phyloP scores from a whole-genome alignment of 2,797 vertebrate species.

The Lateolabrax maculatus region DNA sequence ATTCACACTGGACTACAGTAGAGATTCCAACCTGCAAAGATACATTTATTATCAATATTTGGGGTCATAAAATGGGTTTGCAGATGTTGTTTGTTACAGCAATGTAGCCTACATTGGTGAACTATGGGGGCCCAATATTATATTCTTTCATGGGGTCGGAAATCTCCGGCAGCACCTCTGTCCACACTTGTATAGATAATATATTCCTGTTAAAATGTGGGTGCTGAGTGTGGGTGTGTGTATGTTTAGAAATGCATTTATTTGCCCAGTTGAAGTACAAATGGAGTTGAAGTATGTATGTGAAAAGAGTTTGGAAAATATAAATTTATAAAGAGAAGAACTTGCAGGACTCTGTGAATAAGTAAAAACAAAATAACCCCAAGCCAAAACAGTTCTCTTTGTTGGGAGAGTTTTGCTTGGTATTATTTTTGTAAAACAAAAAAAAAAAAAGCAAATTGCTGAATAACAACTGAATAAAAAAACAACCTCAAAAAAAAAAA shows the following conservation, averaged over 20 bases:
- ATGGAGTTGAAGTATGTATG: background rate
- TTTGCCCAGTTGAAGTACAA: background rate
- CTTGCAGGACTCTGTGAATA: background rate
- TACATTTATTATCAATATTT: too few species aligned
- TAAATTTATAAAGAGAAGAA: background rate
- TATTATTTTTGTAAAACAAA: slow-evolving; percentile 1
- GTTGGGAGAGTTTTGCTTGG: background rate
- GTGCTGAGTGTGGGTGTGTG: background rate
- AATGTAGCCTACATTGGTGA: too few species aligned
- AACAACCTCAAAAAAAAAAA: background rate
- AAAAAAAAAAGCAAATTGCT: background rate
- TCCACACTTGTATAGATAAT: too few species aligned
- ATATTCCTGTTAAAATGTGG: background rate
- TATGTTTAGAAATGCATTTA: background rate
- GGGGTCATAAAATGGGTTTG: too few species aligned
- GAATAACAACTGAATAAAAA: slow-evolving; percentile 26
- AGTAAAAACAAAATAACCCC: background rate
- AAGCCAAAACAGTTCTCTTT: background rate
- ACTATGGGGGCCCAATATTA: too few species aligned
- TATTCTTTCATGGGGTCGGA: too few species aligned
- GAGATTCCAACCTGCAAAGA: too few species aligned
- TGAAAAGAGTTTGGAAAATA: background rate
- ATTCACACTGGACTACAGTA: too few species aligned
- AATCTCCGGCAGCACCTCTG: too few species aligned
- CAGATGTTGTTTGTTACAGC: too few species aligned